Evolutionary conservation across 2,888 invertebrate genomes (phyloP).

Genomic region (Lithosia quadra): DNA sequence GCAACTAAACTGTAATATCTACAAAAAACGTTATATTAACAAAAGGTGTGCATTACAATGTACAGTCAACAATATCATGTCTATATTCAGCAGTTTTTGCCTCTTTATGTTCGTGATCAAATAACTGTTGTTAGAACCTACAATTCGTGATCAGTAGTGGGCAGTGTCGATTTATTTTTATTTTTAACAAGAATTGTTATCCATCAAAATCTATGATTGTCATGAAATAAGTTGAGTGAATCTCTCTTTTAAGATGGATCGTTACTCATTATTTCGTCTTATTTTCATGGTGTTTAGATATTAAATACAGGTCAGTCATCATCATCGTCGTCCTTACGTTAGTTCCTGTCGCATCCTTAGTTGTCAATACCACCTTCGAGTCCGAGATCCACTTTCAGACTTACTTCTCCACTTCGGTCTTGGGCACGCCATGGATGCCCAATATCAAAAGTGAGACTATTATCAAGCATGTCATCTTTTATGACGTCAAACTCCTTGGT

Average conservation of each 20-base stretch:
- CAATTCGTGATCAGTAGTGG: neutral
- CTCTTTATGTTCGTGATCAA: neutral
- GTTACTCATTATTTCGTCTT: too few relatives aligned
- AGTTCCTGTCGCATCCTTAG: too few relatives aligned
- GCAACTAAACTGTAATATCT: neutral
- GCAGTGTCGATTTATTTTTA: neutral
- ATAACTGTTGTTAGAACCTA: neutral
- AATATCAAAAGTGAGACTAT: too few relatives aligned
- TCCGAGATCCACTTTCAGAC: too few relatives aligned
- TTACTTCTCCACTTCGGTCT: too few relatives aligned
- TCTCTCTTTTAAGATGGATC: neutral
- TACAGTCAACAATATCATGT: neutral
- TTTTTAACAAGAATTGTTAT: neutral
- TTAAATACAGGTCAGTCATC: too few relatives aligned
- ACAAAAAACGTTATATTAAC: neutral
- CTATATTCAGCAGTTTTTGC: slow-evolving; percentile 3
- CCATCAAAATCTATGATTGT: neutral
- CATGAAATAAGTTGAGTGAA: neutral
- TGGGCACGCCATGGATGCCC: too few relatives aligned
- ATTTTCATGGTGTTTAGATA: too few relatives aligned
- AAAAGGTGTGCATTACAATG: neutral
- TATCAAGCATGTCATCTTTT: too few relatives aligned
- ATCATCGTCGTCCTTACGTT: too few relatives aligned
- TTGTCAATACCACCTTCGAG: too few relatives aligned
- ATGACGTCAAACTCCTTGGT: too few relatives aligned